Evolutionary conservation across 2,888 invertebrate species (phyloP), one percentile per base, ranked within the genome.

Genomic region (Carterocephalus palaemon): DNA sequence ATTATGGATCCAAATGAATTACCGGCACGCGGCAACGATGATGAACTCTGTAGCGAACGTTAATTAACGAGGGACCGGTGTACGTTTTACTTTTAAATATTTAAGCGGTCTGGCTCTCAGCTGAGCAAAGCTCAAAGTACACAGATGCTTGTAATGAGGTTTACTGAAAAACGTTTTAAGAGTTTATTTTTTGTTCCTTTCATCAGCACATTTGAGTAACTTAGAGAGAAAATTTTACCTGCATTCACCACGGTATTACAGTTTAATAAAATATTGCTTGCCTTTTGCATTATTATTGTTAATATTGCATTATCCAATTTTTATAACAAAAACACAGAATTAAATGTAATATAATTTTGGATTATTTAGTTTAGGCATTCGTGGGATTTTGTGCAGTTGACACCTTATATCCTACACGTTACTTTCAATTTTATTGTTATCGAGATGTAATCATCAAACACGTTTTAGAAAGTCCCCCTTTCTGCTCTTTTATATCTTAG

Each of bases 1-100:
- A 68, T 72, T 62, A 67, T 54, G 54, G n/a, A n/a, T 53, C 40
- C 29, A 54, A 57, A 53, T 51, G 52, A 55, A 57, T 56, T 57
- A 55, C 55, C 53, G 52, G 47, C 23, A 50, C 49, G 55, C 51
- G 56, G 52, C 49, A 46, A 41, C 51, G 57, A 62, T 54, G 56
- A 54, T 52, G 54, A 47, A 54, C 48, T 57, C 52, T 54, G 55
- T 42, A 24, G 55, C 45, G 37, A 38, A 45, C 47, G 49, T 46
- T 48, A 48, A 52, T 49, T 47, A 52, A 50, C 49, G 46, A 42
- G 33, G 19, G 15, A 40, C 32, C 16, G 17, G 32, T 24, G 41
- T 26, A 42, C 34, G 42, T 33, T 42, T 34, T 26, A 33, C 24
- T 41, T 37, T 41, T 33, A 41, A 33, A 41, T 33, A 19, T 33